Conservation (phyloP, 2,113 vertebrate genomes). For the Scomber scombrus region DNA sequence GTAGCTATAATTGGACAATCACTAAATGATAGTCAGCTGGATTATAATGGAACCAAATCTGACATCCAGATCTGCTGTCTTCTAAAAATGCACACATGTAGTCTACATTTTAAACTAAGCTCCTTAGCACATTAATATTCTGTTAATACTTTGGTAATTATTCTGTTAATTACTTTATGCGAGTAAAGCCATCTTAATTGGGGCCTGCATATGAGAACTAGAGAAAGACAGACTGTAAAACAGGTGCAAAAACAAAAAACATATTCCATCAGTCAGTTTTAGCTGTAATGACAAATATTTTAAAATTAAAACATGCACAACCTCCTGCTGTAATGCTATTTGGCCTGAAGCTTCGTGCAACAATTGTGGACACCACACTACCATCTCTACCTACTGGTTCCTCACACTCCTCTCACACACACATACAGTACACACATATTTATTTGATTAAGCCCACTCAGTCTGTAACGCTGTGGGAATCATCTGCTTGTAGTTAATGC, state of each 20-base stretch:
- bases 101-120: not conserved
- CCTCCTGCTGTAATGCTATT: too few species aligned
- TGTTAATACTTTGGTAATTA: not conserved
- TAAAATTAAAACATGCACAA: too few species aligned
- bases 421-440: not conserved
- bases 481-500: constrained; percentile 4
- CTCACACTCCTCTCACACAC: not conserved
- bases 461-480: not conserved
- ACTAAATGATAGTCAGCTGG: too few species aligned
- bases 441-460: too few species aligned
- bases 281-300: too few species aligned
- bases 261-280: too few species aligned
- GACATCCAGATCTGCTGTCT: too few species aligned
- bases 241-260: not conserved
- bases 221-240: not conserved
- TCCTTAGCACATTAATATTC: not conserved
- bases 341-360: constrained; percentile 15
- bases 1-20: too few species aligned
- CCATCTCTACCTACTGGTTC: not conserved
- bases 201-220: not conserved
- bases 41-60: too few species aligned
- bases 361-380: not conserved
- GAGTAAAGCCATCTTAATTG: not conserved
- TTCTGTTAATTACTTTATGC: too few species aligned
- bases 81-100: too few species aligned